Evolutionary conservation across 2,797 vertebrate species (phyloP), one percentile per base, ranked within the genome.

Genomic region (Brotula barbata): DNA sequence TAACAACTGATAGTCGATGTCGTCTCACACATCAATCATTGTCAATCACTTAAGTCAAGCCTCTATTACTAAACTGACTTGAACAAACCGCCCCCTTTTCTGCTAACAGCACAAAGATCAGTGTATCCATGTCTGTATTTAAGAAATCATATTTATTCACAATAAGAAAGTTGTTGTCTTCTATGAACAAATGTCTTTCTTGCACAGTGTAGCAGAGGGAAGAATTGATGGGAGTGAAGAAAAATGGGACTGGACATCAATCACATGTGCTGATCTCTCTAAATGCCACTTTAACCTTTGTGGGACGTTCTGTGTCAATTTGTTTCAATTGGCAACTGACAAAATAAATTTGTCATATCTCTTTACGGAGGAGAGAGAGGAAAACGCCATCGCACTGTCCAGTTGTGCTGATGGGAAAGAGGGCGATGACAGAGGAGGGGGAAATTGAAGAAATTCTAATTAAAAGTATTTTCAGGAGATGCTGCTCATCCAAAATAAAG

Each of bases 21-120:
- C 33, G 54, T 77, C 83, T 78, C 59, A 56, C 53, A 63, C 75
- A 81, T 89, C 87, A 88, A 79, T 88, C 85, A 87, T 42, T 44
- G 42, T 56, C 59, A 50, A 63, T 75, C 69, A 73, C 61, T 70
- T 56, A 37, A 43, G 62, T 43, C 73, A 76, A 54, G 77, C 64
- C 75, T 54, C 48, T 64, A 58, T 84, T 60, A 71, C 63, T 61
- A 37, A 10, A 25, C 57, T 62, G 60, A 75, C 53, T 33, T 53
- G 9, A 34, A n/a, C 43, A 62, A 70, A 45, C 45, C 55, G 40
- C 49, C 31, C 46, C 17, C 49, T 54, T 58, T 58, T 9, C 43
- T 47, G 23, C 23, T 58, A 40, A 60, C 22, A 7, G 9, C 33
- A 16, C 6, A 44, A 49, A 58, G 5, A 54, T 65, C 19, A 53